Evolutionary conservation across 2,888 invertebrate genomes (phyloP), one percentile per base, ranked within the genome.

Genomic region (Gymnoscelis rufifasciata): DNA sequence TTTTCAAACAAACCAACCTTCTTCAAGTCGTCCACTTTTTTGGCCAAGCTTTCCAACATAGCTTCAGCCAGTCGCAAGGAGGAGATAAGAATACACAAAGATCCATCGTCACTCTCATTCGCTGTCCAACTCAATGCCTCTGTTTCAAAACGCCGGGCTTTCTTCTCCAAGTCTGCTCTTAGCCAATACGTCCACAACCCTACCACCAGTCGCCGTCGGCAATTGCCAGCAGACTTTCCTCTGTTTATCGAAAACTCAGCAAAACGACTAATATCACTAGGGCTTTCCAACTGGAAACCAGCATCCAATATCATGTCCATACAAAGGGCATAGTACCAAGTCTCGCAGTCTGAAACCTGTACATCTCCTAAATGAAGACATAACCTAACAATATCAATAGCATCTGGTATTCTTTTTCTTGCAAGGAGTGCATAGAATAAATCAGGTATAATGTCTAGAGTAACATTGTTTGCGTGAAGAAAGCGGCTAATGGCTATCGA

Each of bases 291-390:
- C 44, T 83, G 75, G 60, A 91, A 87, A 3, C 90, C 88, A 54
- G 91, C 84, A 56, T 92, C 90, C 28, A 91, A 61, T 39, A 90
- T 76, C 56, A 91, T 64, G 42, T 91, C 91, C 43, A 91, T 77
- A 51, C 90, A 90, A 26, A 91, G 75, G 0, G 90, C 89, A 55
- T 90, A 89, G 57, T 91, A 92, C 86, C 90, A 90, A 7, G 77
- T 80, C 59, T 86, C 81, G 50, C 68, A 70, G 37, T 74, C 76
- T 39, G 75, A 66, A 33, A 60, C 47, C 43, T 66, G 60, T 43
- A 59, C 66, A 47, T 72, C 62, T 8, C 60, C 59, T 43, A 82
- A 57, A 23, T 64, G 61, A 39, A 77, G 59, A 11, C 86, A 59
- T 45, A 88, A 66, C 33, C 75, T 71, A 27, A 84, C 59, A 27